These are phyloP conservation scores for Heliconius hortense DNA, from an alignment of 2,888 invertebrate genomes.

Conservation along the genomic window DNA sequence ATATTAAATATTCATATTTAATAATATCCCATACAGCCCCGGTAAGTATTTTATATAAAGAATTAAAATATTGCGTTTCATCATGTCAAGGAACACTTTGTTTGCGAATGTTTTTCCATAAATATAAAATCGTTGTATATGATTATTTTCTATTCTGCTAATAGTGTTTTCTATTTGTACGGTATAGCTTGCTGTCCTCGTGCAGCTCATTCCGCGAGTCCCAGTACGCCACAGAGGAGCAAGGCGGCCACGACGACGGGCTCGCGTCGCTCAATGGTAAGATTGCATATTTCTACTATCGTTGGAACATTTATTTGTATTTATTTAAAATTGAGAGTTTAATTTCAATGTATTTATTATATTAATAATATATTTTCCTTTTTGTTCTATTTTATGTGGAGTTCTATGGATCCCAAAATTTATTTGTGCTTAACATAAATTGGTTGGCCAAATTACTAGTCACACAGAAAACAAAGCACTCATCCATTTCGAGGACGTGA, in stretches of 20 bases:
- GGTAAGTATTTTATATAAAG: neutral
- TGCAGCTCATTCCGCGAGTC: slow-evolving; percentile 94
- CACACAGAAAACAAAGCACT: neutral
- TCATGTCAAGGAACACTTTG: no score
- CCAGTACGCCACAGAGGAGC: slow-evolving; percentile 86
- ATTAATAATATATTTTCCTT: neutral
- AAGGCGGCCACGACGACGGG: slow-evolving; percentile 75
- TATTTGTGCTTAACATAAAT: neutral
- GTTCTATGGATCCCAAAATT: neutral
- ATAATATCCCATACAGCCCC: neutral
- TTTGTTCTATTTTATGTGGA: neutral
- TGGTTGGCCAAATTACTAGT: neutral
- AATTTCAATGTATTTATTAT: neutral
- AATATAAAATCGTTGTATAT: neutral
- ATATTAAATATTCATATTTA: neutral
- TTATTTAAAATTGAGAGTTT: neutral
- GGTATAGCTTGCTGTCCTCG: slow-evolving; percentile 87
- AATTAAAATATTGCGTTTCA: neutral
- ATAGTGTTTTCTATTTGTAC: neutral
- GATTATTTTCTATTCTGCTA: neutral
- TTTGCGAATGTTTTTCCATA: neutral
- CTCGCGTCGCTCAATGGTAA: slow-evolving; percentile 80
- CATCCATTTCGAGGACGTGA: neutral
- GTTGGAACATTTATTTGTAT: neutral
- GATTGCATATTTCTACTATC: slow-evolving; percentile 34